Evolutionary conservation across 2,888 invertebrate genomes (phyloP).

Genomic region (Macropis europaea): DNA sequence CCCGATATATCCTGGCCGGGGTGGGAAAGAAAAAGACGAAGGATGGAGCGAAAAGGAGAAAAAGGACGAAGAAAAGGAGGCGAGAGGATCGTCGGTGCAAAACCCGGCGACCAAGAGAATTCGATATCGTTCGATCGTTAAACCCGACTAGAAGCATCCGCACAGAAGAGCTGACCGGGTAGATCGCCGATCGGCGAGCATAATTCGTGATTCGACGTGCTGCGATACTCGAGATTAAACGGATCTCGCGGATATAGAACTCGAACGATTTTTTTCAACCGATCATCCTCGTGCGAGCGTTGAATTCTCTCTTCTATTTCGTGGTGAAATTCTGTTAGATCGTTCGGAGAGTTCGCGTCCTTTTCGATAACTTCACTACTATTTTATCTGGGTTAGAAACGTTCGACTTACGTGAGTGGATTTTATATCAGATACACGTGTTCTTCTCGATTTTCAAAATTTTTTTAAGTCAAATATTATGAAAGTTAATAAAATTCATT

Average conservation of each 20-base stretch:
- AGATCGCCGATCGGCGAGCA: conserved; percentile 55
- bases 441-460: no score
- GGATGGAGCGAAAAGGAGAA: background rate
- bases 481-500: no score
- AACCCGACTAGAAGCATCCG: conserved; percentile 34
- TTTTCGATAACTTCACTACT: no score
- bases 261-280: conserved; percentile 33
- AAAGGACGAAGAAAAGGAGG: background rate
- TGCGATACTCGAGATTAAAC: conserved; percentile 44
- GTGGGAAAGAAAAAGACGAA: conserved; percentile 38
- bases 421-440: no score
- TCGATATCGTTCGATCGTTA: conserved; percentile 58
- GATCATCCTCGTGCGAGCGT: conserved; percentile 18
- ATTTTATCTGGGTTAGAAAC: no score
- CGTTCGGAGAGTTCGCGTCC: no score
- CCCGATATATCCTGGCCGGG: conserved; percentile 58
- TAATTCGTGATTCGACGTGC: conserved; percentile 53
- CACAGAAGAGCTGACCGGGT: conserved; percentile 7
- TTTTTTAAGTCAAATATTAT: no score
- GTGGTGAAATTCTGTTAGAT: conserved; percentile 43
- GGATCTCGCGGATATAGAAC: conserved; percentile 30
- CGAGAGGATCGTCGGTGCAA: conserved; percentile 16
- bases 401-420: no score
- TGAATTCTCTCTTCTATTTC: conserved; percentile 25
- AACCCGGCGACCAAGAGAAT: conserved; percentile 49